Evolutionary conservation across 64 coral and sea anemone genomes (phyloP), one percentile per base, ranked within the genome.

Genomic region (Dendrophyllia cribrosa): DNA sequence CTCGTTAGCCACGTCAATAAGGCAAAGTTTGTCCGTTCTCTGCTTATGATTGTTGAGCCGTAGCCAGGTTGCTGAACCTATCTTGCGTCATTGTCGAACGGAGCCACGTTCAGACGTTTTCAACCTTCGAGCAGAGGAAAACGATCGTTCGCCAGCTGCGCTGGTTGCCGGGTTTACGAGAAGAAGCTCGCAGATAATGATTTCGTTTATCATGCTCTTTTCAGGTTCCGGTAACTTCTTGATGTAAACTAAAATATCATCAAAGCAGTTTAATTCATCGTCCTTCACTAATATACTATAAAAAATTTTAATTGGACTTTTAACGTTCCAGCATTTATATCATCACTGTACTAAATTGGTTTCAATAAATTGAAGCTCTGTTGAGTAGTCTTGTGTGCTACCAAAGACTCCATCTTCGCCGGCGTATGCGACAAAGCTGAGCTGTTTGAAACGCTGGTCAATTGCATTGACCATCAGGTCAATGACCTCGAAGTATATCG

Each of bases 61-160:
- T 59, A 13, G n/a, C n/a, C 13, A 13, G 56, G 13, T 95, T 95
- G 34, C 90, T 91, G 88, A 95, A 95, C 24, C 88, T 90, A 25
- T 91, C 88, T 55, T 95, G 93, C 6, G 85, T 69, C 79, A 90
- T 87, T 78, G 59, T 95, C 75, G 88, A 55, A 77, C 93, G 72
- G 56, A 85, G 78, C 93, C 77, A 90, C 43, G 87, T n/a, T n/a
- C n/a, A n/a, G n/a, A n/a, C n/a, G n/a, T 89, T 79, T 89, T 89
- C 87, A 94, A 87, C 51, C 93, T 89, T 94, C 93, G 89, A 17
- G 87, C 93, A 77, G 84, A 66, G 24, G 87, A 89, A 74, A 94
- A 88, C 86, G 88, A 88, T 83, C 75, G 53, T 77, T 89, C 86
- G 23, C 86, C 92, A 68, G 85, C 73, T 43, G 85, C 75, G 56